Percentiles rank a stretch among this genome's conserved stretches.
Conservation (phyloP, 2,113 vertebrate species). For the Semnopithecus entellus region DNA sequence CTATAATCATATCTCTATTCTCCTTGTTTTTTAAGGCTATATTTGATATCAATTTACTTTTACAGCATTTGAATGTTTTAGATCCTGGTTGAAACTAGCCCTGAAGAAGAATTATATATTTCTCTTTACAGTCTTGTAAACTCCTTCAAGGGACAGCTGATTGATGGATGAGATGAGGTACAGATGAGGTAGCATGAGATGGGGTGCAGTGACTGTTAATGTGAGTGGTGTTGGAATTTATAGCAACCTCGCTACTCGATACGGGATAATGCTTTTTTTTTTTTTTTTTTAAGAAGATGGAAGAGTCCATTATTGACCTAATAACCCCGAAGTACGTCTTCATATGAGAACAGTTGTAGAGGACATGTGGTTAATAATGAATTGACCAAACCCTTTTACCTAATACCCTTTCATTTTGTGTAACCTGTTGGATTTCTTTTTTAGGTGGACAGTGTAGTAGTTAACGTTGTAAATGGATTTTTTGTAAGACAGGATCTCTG, state of each 20-base stretch:
- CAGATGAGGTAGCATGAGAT: background rate
- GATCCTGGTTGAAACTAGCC: background rate
- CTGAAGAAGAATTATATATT: background rate
- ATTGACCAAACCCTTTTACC: background rate
- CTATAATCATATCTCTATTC: background rate
- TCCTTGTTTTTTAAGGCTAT: background rate
- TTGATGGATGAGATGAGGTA: no score
- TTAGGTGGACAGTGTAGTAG: background rate
- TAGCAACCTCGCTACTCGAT: background rate
- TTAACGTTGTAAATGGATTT: background rate
- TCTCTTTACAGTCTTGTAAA: background rate
- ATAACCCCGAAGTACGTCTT: background rate
- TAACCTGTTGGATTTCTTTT: background rate
- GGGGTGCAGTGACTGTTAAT: background rate
- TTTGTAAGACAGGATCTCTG: no score
- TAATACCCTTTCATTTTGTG: background rate
- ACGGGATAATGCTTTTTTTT: background rate
- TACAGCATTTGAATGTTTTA: conserved; percentile 13
- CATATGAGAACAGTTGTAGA: background rate
- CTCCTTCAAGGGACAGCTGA: background rate
- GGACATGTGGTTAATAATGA: background rate
- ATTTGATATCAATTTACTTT: conserved; percentile 17
- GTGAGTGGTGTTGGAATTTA: background rate
- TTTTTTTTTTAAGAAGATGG: background rate
- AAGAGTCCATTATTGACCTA: background rate